Evolutionary conservation across 2,888 invertebrate species (phyloP), one percentile per base, ranked within the genome.

Genomic region (Dryocosmus kuriphilus): DNA sequence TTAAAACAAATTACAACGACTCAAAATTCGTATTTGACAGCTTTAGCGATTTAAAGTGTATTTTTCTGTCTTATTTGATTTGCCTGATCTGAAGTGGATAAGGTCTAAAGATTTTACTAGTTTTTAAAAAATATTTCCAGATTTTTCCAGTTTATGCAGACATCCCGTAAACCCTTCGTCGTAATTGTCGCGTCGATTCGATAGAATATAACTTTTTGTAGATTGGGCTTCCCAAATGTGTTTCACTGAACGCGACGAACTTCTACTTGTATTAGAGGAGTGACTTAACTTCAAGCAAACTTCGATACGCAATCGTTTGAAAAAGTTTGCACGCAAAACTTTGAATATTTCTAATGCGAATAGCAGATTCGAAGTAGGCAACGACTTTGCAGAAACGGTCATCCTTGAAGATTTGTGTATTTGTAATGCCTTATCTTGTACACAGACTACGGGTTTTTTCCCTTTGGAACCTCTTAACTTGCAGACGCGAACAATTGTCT

Each of bases 371-470:
- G 75, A 79, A 81, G 75, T 46, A 71, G 67, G 30, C n/a, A 76
- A 77, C 55, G 79, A 80, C 76, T 80, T 67, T 77, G 71, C 77
- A 75, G 51, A 30, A 46, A 32, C 46, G 30, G 71, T 71, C 46
- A 24, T 30, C 80, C 80, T 81, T 65, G 73, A 74, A 80, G 74
- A 81, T 80, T 81, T 80, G 78, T 80, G 76, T 77, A 77, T 80
- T 76, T 77, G 79, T 80, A 75, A 82, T 81, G 78, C 75, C 81
- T 81, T 83, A 80, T 81, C 73, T 82, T 85, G 83, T 85, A 85
- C 79, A 85, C 84, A 83, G 79, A 82, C 77, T 65, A 80, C 79
- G 75, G 79, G 61, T 76, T 80, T 80, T 74, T 77, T 80, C 79
- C 78, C 62, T 62, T 80, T 51, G 35, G 30, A 82, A 78, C 71